phyloP scores from a whole-genome alignment of 1,140 invertebrate genomes.

The Diprion similis region DNA sequence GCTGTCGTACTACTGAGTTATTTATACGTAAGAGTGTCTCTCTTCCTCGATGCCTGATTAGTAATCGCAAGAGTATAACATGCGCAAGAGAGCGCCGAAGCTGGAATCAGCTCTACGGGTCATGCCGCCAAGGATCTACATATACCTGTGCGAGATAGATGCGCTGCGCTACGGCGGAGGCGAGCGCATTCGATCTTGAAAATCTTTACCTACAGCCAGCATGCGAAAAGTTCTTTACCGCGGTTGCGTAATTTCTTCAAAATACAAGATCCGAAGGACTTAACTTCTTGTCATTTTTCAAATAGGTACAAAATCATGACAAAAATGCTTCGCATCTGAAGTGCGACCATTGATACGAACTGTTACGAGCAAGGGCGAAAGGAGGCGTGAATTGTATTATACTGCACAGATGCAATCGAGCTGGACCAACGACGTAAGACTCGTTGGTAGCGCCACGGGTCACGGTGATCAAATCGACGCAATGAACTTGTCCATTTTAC shows the following conservation, averaged over 20 bases:
- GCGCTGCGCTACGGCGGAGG: no score
- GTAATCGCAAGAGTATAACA: conserved; percentile 37
- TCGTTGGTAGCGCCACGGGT: background rate
- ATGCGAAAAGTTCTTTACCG: no score
- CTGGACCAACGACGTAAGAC: background rate
- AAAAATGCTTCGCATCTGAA: background rate
- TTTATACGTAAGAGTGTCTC: conserved; percentile 43
- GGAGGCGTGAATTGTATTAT: background rate
- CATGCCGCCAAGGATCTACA: conserved; percentile 10
- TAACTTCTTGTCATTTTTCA: no score
- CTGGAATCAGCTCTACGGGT: conserved; percentile 36
- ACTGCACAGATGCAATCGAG: background rate
- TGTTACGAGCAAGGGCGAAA: background rate
- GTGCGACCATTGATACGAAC: background rate
- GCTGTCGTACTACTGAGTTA: conserved; percentile 41
- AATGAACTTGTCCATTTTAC: background rate
- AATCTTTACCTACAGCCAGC: no score
- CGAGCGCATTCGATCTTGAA: no score
- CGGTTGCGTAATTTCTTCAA: no score
- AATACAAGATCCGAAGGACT: no score
- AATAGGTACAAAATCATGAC: no score
- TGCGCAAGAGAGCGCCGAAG: conserved; percentile 41
- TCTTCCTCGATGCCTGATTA: conserved; percentile 52
- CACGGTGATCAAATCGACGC: background rate
- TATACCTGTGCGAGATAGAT: no score